Percentiles rank a stretch among this genome's conserved stretches.
Evolutionary conservation across 2,888 invertebrate species (phyloP).

Genomic region (Aradus depressus): DNA sequence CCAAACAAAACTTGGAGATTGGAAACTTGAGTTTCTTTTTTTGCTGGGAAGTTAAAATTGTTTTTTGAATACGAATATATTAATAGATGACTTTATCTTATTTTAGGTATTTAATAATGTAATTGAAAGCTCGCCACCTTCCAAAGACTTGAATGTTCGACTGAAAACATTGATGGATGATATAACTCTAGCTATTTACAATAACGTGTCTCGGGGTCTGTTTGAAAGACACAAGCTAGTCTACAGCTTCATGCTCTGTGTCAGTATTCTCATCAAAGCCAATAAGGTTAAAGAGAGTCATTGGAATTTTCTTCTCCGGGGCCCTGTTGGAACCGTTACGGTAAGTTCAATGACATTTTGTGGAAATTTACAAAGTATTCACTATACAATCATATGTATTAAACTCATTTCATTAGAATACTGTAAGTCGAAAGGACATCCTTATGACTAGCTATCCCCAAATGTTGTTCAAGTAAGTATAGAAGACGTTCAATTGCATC

Average conservation of each 20-base stretch:
- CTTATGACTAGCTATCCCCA: too few relatives aligned
- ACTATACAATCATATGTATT: too few relatives aligned
- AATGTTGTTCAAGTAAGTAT: too few relatives aligned
- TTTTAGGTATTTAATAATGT: conserved; percentile 66
- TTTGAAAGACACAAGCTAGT: conserved; percentile 86
- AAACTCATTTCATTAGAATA: too few relatives aligned
- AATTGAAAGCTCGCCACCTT: conserved; percentile 61
- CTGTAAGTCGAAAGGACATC: too few relatives aligned
- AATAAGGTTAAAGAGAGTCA: conserved; percentile 48
- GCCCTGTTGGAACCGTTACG: conserved; percentile 40
- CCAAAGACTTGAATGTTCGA: conserved; percentile 52
- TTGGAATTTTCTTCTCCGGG: conserved; percentile 70
- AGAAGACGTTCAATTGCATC: too few relatives aligned
- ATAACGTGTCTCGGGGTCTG: conserved; percentile 78
- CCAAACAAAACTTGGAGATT: too few relatives aligned
- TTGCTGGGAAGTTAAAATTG: too few relatives aligned
- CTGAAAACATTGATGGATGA: conserved; percentile 58
- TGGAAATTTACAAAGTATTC: too few relatives aligned
- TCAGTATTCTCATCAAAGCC: conserved; percentile 58
- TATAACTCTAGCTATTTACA: conserved; percentile 71
- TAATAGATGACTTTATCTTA: too few relatives aligned
- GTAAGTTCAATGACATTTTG: conserved; percentile 13
- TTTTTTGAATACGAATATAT: too few relatives aligned
- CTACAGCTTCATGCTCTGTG: conserved; percentile 72
- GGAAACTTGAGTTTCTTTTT: too few relatives aligned